phyloP scores from a whole-genome alignment of 2,113 vertebrate genomes.

The Callithrix jacchus region DNA sequence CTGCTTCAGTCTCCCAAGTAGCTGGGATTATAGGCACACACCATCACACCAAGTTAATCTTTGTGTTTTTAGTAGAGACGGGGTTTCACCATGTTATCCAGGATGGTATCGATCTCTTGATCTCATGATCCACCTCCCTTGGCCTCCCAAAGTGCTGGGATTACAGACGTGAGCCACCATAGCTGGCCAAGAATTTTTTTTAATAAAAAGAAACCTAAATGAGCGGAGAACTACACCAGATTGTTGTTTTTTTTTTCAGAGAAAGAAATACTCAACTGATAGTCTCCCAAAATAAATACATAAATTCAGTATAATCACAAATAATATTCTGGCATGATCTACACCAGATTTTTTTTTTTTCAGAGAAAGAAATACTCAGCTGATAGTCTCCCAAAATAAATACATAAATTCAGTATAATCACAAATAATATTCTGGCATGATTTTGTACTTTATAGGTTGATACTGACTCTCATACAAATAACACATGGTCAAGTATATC shows the following conservation, averaged over 20 bases:
- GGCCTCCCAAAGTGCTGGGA: too few relatives aligned
- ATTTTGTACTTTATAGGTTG: background rate
- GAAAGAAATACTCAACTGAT: background rate
- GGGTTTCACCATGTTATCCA: too few relatives aligned
- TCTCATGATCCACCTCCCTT: too few relatives aligned
- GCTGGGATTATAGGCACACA: too few relatives aligned
- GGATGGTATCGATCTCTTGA: too few relatives aligned
- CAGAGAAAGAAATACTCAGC: background rate
- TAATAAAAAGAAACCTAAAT: background rate
- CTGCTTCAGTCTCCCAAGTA: too few relatives aligned
- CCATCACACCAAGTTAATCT: too few relatives aligned
- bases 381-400: background rate
- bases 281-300: background rate
- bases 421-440: background rate
- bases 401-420: background rate
- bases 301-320: background rate
- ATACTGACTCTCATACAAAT: constrained; percentile 6
- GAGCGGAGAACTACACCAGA: background rate
- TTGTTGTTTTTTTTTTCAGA: background rate
- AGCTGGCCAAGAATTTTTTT: background rate
- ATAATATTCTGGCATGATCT: background rate
- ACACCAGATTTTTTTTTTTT: background rate
- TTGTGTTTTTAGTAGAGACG: too few relatives aligned
- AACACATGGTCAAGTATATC: background rate
- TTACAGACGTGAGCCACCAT: too few relatives aligned